Base-by-base conservation (phyloP, 2,113 vertebrate species). In the Apistogramma diplotaenia region DNA sequence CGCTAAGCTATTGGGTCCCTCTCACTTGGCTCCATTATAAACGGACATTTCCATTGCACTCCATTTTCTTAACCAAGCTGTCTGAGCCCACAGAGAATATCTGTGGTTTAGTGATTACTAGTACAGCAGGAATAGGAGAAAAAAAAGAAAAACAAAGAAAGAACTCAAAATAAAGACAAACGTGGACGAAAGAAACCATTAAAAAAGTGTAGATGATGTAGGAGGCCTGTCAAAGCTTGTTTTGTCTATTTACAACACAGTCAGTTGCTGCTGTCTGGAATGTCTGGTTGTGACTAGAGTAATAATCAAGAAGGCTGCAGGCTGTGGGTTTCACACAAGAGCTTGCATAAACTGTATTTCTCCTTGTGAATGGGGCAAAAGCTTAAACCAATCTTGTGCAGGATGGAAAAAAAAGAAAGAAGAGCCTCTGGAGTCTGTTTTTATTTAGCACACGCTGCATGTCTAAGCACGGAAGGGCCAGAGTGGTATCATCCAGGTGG, bases 201-300 rank as follows among this genome's bases (percentile, higher is more conserved):
- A 57, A 60, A 83, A 82, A 87, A 87, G 33, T 70, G 72, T 76
- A 31, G 75, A 53, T n/a, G 23, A 31, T 59, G 54, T 55, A 61
- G 57, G 61, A 85, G 86, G 84, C 89, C 67, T 85, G 92, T 91
- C 15, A 67, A 56, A 89, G 79, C 92, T 79, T 75, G 89, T 89
- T 92, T 73, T 79, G 76, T 89, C 81, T 91, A 54, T 93, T 92
- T 91, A 86, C 84, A 78, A 87, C 84, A 82, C 87, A 74, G 55
- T 90, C 76, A 59, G 33, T 70, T 49, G 77, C 77, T 76, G 61
- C 74, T 75, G 88, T 80, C 86, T 92, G 91, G 89, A 91, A 90
- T 87, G 84, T 49, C 76, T 89, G 79, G 53, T 74, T 90, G 77
- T 80, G 46, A 86, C 84, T 85, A 81, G 71, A 81, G 84, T 86